These are phyloP conservation scores for Pelochelys cantorii DNA, from an alignment of 2,797 vertebrate genomes.

Conservation along the genomic window DNA sequence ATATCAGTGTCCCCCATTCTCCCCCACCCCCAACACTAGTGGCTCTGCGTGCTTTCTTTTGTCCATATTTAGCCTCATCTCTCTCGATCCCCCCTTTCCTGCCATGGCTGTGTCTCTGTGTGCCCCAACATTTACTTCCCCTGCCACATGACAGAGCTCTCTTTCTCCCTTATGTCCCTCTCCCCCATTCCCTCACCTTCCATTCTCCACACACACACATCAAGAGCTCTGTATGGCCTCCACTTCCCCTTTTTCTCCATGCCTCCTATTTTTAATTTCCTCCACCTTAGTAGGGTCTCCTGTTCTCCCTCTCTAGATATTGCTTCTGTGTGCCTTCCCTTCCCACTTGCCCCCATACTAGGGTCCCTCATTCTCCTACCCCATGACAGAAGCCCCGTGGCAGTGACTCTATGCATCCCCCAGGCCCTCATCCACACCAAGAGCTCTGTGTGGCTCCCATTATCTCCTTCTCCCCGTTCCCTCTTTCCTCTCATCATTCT, in stretches of 20 bases:
- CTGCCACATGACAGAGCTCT: not conserved
- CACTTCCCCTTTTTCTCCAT: not conserved
- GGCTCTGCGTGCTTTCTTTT: too few relatives aligned
- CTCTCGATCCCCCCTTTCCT: not conserved
- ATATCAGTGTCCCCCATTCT: not conserved
- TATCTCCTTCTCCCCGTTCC: not conserved
- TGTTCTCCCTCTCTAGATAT: rapidly evolving
- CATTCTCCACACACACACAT: not conserved
- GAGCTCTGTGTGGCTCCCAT: not conserved
- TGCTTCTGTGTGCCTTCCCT: not conserved
- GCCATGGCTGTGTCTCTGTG: not conserved
- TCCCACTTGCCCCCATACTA: not conserved
- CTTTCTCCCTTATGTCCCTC: not conserved
- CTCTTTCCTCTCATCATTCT: not conserved
- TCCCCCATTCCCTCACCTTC: not conserved
- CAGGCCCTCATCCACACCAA: not conserved
- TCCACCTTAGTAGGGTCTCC: not conserved
- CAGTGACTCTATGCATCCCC: too few relatives aligned
- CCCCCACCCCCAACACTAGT: not conserved
- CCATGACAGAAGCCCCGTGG: not conserved
- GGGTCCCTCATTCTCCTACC: not conserved
- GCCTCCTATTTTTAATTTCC: not conserved
- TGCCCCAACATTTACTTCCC: not conserved
- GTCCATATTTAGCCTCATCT: not conserved
- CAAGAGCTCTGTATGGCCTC: not conserved